phyloP scores from a whole-genome alignment of 2,113 vertebrate genomes.

The Epinephelus fuscoguttatus region DNA sequence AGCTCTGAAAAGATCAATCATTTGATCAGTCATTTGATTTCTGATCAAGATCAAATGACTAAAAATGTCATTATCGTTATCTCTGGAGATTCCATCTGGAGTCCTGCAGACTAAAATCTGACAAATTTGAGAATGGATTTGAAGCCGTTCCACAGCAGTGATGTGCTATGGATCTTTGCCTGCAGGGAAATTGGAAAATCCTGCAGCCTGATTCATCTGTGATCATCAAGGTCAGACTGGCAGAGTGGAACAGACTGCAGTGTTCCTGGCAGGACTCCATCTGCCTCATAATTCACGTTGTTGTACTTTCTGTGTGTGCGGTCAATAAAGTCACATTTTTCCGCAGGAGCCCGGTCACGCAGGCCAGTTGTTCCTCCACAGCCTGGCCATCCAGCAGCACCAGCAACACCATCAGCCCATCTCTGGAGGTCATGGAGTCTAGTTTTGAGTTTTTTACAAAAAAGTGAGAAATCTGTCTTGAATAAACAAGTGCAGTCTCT shows the following conservation, averaged over 20 bases:
- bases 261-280: conserved; percentile 39
- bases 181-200: conserved; percentile 28
- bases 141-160: background rate
- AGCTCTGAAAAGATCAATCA: background rate
- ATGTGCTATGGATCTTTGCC: conserved; percentile 50
- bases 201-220: conserved; percentile 11
- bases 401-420: background rate
- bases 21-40: background rate
- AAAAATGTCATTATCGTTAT: background rate
- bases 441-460: background rate
- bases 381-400: background rate
- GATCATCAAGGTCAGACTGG: conserved; percentile 26
- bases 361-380: conserved; percentile 18
- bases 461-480: background rate
- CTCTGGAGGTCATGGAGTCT: background rate
- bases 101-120: background rate
- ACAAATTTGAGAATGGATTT: background rate
- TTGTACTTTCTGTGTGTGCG: conserved; percentile 7
- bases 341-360: conserved; percentile 13
- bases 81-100: background rate
- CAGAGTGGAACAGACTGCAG: conserved; percentile 14
- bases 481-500: background rate
- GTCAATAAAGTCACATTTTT: conserved; percentile 50
- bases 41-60: background rate
- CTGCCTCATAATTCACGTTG: conserved; percentile 11